Percentiles rank a stretch among this genome's conserved stretches.
These are phyloP conservation scores for Hirtodrosophila confusa DNA, from an alignment of 2,888 invertebrate species.

Conservation along the genomic window DNA sequence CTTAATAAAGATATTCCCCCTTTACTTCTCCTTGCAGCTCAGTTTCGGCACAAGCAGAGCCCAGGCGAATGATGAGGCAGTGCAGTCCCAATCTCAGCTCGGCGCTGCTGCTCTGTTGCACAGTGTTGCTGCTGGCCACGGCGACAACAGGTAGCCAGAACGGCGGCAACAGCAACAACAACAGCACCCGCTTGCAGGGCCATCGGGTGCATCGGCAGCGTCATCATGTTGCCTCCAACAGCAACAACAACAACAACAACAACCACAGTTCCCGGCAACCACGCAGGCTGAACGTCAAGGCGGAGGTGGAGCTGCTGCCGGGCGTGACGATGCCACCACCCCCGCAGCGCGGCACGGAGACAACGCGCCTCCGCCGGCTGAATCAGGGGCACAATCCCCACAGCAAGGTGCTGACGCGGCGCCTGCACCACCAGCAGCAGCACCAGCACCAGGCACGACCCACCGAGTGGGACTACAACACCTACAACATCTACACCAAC, in stretches of 20 bases:
- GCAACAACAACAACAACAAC: slow-evolving; percentile 42
- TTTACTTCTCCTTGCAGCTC: slow-evolving; percentile 40
- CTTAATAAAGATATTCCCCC: slow-evolving; percentile 61
- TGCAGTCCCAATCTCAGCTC: slow-evolving; percentile 15
- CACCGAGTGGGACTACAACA: slow-evolving; percentile 78
- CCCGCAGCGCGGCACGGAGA: slow-evolving; percentile 26
- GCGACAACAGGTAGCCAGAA: slow-evolving; percentile 52
- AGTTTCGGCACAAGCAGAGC: slow-evolving; percentile 17
- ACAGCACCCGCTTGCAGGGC: slow-evolving; percentile 33
- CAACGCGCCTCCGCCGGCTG: slow-evolving; percentile 69
- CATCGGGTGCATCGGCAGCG: slow-evolving; percentile 64
- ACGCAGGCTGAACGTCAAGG: slow-evolving; percentile 34
- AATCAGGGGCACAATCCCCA: slow-evolving; percentile 69
- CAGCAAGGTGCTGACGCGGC: slow-evolving; percentile 66
- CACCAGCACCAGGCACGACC: slow-evolving; percentile 27
- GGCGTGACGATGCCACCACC: slow-evolving; percentile 53
- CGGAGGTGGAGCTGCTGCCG: slow-evolving; percentile 72
- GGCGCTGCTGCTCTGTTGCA: slow-evolving; percentile 40
- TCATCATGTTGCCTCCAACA: slow-evolving; percentile 38
- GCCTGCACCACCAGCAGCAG: slow-evolving; percentile 41
- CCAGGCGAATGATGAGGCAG: slow-evolving; percentile 30
- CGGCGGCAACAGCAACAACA: slow-evolving; percentile 29
- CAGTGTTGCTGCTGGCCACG: slow-evolving; percentile 42
- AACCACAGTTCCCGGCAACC: slow-evolving; percentile 10
- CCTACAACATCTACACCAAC: slow-evolving; percentile 79